Conservation (phyloP, 2,113 vertebrate species). For the Tonatia bakeri region DNA sequence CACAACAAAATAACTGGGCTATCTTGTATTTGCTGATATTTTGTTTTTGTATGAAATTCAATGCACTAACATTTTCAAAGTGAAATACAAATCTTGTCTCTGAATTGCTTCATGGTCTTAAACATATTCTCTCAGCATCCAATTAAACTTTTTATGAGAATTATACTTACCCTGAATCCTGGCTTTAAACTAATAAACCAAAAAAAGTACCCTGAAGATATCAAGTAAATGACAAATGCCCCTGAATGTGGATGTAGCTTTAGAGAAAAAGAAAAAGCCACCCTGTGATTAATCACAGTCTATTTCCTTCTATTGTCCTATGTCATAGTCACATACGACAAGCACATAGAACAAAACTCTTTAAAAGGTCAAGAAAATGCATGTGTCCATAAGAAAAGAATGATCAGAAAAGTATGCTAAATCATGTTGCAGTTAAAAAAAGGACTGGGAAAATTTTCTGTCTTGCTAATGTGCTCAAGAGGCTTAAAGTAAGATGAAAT, state of each 20-base stretch:
- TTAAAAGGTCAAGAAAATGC: constrained; percentile 75
- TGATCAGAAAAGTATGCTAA: constrained; percentile 65
- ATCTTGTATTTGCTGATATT: not conserved
- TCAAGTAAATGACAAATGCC: not conserved
- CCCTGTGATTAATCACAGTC: constrained; percentile 59
- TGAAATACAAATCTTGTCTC: not conserved
- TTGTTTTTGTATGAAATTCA: not conserved
- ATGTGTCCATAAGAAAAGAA: not conserved
- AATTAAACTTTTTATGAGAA: not conserved
- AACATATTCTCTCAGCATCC: not conserved
- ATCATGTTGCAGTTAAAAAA: constrained; percentile 64
- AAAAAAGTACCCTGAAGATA: not conserved
- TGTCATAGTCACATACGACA: not conserved
- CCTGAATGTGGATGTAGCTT: not conserved
- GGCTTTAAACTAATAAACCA: not conserved
- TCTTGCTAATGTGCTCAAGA: constrained; percentile 65
- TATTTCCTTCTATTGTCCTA: constrained; percentile 10
- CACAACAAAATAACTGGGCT: not conserved
- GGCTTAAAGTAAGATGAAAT: constrained; percentile 60
- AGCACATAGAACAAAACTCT: constrained; percentile 21
- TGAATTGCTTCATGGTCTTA: not conserved
- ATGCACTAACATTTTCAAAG: not conserved
- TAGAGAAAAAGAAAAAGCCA: not conserved
- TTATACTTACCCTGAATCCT: not conserved
- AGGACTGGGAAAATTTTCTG: constrained; percentile 75